A percentile compares a stretch with the other conserved stretches of the same genome.
Conservation (phyloP, 1,140 invertebrate species). For the Hyles vespertilio region DNA sequence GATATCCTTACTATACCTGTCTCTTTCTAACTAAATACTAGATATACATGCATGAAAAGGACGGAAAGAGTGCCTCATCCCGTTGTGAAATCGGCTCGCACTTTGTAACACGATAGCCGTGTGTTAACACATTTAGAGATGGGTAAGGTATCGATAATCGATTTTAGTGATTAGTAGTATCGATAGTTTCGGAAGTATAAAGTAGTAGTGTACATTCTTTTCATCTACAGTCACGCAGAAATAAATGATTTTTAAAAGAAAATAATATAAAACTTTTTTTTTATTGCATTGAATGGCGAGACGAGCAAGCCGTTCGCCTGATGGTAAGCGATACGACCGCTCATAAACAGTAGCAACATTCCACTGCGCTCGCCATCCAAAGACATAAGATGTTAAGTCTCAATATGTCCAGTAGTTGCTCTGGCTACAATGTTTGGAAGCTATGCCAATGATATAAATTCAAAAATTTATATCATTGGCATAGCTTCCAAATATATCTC, state of each 20-base stretch:
- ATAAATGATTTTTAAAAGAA: neutral
- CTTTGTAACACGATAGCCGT: conserved; percentile 53
- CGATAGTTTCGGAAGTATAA: neutral
- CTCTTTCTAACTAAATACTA: conserved; percentile 19
- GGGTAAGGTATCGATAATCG: conserved; percentile 13
- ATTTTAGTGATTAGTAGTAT: conserved; percentile 16
- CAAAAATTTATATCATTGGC: too few species aligned
- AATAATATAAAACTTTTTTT: neutral
- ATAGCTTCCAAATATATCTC: too few species aligned
- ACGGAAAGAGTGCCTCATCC: conserved; percentile 4
- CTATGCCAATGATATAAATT: too few species aligned
- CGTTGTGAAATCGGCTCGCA: conserved; percentile 28
- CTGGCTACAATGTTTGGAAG: too few species aligned
- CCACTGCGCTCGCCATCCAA: too few species aligned
- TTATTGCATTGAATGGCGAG: too few species aligned
- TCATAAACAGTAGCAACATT: too few species aligned
- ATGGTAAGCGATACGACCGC: too few species aligned
- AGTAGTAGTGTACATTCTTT: too few species aligned
- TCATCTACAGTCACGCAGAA: neutral
- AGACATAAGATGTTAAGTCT: too few species aligned
- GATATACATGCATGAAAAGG: conserved; percentile 12
- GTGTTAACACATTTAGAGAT: conserved; percentile 25
- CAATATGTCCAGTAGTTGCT: too few species aligned
- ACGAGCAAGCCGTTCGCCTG: too few species aligned
- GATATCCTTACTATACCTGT: conserved; percentile 34